Base-by-base conservation (phyloP, 2,113 vertebrate species). In the Bambusicola thoracicus region DNA sequence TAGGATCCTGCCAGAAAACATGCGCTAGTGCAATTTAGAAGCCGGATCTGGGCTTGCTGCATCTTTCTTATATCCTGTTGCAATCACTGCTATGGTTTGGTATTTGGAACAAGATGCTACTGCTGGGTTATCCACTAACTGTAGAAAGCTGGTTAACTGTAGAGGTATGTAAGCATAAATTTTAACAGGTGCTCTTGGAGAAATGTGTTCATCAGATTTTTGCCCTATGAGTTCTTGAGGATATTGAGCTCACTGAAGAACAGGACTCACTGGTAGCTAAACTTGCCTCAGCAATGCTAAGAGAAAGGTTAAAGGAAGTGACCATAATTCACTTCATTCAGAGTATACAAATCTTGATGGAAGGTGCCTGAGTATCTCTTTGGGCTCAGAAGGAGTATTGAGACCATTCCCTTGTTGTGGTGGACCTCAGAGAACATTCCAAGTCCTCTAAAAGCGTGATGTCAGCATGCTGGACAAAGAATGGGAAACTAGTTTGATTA, bases 31-130 rank as follows among this genome's bases (percentile, higher is more conserved):
- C 69, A 44, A 11, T 74, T 8, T 61, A 87, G 40, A 53, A 79
- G 20, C 40, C 66, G 29, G 8, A 41, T 77, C 15, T 40, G 32
- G 27, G 11, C 22, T 92, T 41, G 11, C 19, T 65, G 2, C 61
- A 8, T 61, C 16, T 78, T 86, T 20, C 17, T 53, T 53, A 16
- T 76, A 27, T 61, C 56, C 22, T 44, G 17, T 46, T 79, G n/a
- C 1, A 1, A 1, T 63, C 13, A 4, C 48, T 62, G 29, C 36
- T 55, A 8, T 49, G 13, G 32, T 11, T 3, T 34, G 8, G 48
- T 85, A 44, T 66, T 79, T 80, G 79, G 44, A n/a, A 38, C 21
- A 69, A 81, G 25, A 22, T 34, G 11, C 7, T 3, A 8, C 16
- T 38, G 32, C 43, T 40, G 44, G 2, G 11, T 72, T 63, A n/a